These are phyloP conservation scores for Pangasius krempfi DNA, from an alignment of 2,797 vertebrate species.

Conservation along the genomic window DNA sequence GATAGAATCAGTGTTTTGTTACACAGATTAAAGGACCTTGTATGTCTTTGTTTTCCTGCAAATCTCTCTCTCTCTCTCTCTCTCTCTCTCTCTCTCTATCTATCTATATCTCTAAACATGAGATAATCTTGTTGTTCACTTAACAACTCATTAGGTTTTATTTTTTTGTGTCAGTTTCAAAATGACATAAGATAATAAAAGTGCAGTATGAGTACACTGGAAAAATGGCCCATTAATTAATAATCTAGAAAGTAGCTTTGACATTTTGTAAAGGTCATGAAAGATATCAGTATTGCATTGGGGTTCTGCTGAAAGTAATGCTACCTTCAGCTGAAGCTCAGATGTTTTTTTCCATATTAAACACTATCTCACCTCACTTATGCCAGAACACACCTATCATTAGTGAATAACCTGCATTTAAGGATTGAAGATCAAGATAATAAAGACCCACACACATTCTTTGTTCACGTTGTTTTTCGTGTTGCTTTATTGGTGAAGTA, in stretches of 20 bases:
- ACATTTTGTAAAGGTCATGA: constrained; percentile 34
- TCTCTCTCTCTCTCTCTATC: neutral
- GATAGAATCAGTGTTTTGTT: neutral
- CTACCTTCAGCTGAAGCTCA: neutral
- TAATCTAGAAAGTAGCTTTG: constrained; percentile 28
- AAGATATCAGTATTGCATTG: constrained; percentile 15
- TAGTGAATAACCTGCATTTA: neutral
- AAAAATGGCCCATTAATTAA: constrained; percentile 25
- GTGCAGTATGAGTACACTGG: constrained; percentile 1
- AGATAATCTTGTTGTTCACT: constrained; percentile 6
- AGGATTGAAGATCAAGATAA: neutral
- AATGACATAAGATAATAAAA: neutral
- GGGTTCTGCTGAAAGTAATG: constrained; percentile 8
- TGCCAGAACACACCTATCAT: neutral
- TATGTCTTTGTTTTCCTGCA: neutral
- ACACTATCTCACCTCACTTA: neutral
- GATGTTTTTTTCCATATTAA: neutral
- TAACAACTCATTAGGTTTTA: neutral
- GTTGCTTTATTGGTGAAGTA: neutral
- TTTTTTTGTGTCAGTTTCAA: neutral
- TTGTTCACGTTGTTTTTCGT: neutral
- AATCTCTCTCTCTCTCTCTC: neutral
- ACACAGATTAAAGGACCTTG: neutral
- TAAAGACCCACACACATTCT: neutral
- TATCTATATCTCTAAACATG: neutral